Conservation (phyloP, 2,888 invertebrate genomes). For the Ophion obscuratus region DNA sequence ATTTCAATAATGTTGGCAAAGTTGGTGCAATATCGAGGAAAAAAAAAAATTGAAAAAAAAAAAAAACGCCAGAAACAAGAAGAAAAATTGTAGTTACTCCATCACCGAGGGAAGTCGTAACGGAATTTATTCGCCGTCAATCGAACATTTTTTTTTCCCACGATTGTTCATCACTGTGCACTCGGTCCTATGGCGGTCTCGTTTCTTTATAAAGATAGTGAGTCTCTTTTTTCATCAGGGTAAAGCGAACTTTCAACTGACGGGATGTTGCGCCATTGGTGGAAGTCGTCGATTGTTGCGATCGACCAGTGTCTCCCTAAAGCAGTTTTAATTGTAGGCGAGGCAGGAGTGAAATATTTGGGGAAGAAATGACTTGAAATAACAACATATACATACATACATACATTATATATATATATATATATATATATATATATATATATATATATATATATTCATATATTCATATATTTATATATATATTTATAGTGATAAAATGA, state of each 20-base stretch:
- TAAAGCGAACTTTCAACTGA: not conserved
- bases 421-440: no score
- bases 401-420: no score
- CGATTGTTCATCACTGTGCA: not conserved
- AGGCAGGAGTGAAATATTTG: not conserved
- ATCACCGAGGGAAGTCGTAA: not conserved
- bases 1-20: conserved; percentile 34
- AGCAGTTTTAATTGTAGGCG: not conserved
- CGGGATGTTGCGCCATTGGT: not conserved
- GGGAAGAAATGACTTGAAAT: not conserved
- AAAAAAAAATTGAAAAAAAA: not conserved
- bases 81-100: not conserved
- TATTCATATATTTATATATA: no score
- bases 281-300: not conserved
- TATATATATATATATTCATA: no score
- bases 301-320: not conserved
- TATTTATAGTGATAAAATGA: no score
- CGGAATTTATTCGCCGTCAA: not conserved
- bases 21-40: conserved; percentile 5
- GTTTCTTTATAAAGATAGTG: not conserved
- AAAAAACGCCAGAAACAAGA: not conserved
- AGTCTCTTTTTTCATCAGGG: not conserved
- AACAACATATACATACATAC: no score
- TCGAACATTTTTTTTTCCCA: conserved; percentile 2
- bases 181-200: not conserved